A percentile compares a stretch with the other conserved stretches of the same genome.
phyloP scores from a whole-genome alignment of 2,888 invertebrate genomes.

The Phortica magna region DNA sequence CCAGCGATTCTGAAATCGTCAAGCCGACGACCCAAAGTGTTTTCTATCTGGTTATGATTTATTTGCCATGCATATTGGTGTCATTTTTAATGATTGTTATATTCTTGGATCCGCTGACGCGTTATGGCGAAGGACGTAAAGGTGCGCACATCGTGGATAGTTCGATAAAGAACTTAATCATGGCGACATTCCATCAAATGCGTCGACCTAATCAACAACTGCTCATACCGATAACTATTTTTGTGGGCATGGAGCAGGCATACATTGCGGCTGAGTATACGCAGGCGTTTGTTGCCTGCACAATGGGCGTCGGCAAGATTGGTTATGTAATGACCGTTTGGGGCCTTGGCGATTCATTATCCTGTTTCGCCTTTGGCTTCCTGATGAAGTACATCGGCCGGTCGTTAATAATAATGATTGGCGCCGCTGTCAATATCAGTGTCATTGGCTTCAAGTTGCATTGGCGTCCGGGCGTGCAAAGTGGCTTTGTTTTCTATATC shows the following conservation, averaged over 20 bases:
- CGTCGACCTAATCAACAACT: conserved; percentile 93
- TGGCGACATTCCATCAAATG: conserved; percentile 93
- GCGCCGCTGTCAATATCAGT: conserved; percentile 81
- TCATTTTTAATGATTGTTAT: conserved; percentile 91
- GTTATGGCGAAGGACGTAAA: conserved; percentile 91
- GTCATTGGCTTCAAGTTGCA: conserved; percentile 88
- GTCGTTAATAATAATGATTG: conserved; percentile 85
- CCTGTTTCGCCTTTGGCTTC: conserved; percentile 92
- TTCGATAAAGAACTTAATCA: conserved; percentile 86
- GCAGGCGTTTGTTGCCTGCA: conserved; percentile 87
- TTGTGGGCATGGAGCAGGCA: conserved; percentile 98
- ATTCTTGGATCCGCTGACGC: conserved; percentile 92
- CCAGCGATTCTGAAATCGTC: conserved; percentile 78
- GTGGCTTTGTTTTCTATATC: conserved; percentile 79
- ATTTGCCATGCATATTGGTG: conserved; percentile 89
- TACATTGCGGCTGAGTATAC: conserved; percentile 95
- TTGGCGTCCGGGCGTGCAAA: conserved; percentile 90
- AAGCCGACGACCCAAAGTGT: conserved; percentile 90
- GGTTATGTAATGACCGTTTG: conserved; percentile 98
- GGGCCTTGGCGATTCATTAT: conserved; percentile 93
- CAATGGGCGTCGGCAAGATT: conserved; percentile 92
- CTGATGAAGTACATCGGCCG: conserved; percentile 94
- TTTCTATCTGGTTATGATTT: conserved; percentile 91
- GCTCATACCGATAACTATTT: conserved; percentile 94
- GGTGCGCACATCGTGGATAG: conserved; percentile 85